Conservation (phyloP, 2,888 invertebrate genomes). For the Julus scandinavius region DNA sequence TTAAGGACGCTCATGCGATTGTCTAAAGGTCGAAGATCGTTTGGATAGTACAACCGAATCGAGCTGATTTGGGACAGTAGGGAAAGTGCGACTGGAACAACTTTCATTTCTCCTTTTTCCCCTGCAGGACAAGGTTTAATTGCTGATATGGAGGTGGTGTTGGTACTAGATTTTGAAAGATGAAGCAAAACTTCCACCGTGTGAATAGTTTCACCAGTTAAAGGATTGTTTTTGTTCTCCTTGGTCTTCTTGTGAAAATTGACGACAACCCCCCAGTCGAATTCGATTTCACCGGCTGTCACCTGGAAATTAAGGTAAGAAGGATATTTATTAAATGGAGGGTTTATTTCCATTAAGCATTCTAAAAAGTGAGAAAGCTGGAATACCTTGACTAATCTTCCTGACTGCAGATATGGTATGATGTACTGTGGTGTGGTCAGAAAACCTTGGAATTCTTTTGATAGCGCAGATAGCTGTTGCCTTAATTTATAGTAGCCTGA, state of each 20-base stretch:
- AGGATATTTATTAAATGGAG: slow-evolving; percentile 45
- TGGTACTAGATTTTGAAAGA: slow-evolving; percentile 75
- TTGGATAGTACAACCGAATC: slow-evolving; percentile 88
- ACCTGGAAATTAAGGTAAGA: slow-evolving; percentile 64
- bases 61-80: slow-evolving; percentile 88
- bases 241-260: slow-evolving; percentile 84
- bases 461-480: slow-evolving; percentile 80
- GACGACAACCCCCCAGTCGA: slow-evolving; percentile 97
- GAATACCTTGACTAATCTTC: slow-evolving; percentile 86
- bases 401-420: slow-evolving; percentile 93
- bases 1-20: slow-evolving; percentile 86
- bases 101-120: slow-evolving; percentile 83
- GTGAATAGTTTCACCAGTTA: slow-evolving; percentile 73
- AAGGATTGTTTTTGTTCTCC: slow-evolving; percentile 67
- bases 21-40: slow-evolving; percentile 86
- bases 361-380: neutral
- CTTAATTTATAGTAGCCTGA: slow-evolving; percentile 86
- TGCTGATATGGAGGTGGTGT: slow-evolving; percentile 64
- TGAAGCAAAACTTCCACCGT: slow-evolving; percentile 86
- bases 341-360: neutral
- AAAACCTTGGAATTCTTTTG: slow-evolving; percentile 79
- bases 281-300: slow-evolving; percentile 86
- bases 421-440: slow-evolving; percentile 88
- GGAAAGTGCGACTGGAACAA: slow-evolving; percentile 83
- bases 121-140: slow-evolving; percentile 69